phyloP scores from a whole-genome alignment of 2,888 invertebrate genomes.

The Colletes collaris region DNA sequence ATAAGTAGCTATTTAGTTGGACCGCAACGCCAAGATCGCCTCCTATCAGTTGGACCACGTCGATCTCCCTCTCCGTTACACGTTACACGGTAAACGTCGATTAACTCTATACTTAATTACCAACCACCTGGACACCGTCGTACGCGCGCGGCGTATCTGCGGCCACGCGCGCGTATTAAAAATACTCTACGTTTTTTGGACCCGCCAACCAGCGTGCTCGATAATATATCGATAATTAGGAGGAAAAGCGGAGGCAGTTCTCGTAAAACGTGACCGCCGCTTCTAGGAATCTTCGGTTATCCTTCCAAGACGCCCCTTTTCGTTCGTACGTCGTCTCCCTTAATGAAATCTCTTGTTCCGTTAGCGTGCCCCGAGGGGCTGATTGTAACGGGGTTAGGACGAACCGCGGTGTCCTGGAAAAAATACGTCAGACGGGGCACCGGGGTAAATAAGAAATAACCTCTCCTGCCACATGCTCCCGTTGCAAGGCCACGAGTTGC shows the following conservation, averaged over 20 bases:
- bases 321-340: slow-evolving; percentile 18
- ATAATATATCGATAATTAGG: slow-evolving; percentile 69
- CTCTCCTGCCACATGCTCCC: slow-evolving; percentile 25
- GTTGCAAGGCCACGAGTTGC: slow-evolving; percentile 51
- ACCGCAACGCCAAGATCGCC: slow-evolving; percentile 68
- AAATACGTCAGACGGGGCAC: slow-evolving; percentile 16
- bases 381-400: slow-evolving; percentile 28
- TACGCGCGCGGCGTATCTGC: slow-evolving; percentile 20
- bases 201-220: slow-evolving; percentile 82
- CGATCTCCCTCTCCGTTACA: slow-evolving; percentile 22
- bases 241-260: slow-evolving; percentile 42
- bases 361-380: slow-evolving; percentile 33
- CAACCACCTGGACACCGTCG: slow-evolving; percentile 42
- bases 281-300: slow-evolving; percentile 24
- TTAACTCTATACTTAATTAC: slow-evolving; percentile 55
- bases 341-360: slow-evolving; percentile 29
- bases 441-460: slow-evolving; percentile 10
- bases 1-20: slow-evolving; percentile 73
- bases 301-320: slow-evolving; percentile 19
- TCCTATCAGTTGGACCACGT: slow-evolving; percentile 64
- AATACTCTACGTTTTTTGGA: slow-evolving; percentile 82
- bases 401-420: slow-evolving; percentile 18
- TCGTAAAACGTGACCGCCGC: slow-evolving; percentile 7
- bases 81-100: slow-evolving; percentile 48
- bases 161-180: slow-evolving; percentile 66